Conservation (phyloP, 2,888 invertebrate species). For the Drosophila hamatofila region DNA sequence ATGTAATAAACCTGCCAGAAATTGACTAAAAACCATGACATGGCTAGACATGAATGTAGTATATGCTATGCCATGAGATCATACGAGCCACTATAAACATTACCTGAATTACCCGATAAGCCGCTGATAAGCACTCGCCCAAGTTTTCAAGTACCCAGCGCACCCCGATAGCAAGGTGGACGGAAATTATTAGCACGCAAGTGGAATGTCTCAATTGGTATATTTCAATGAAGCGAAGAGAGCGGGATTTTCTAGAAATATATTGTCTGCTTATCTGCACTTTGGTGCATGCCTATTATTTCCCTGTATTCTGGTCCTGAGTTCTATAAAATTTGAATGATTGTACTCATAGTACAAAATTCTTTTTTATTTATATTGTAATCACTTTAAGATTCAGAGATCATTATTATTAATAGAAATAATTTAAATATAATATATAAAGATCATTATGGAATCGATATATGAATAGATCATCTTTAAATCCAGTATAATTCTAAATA, state of each 20-base stretch:
- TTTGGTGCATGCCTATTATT: not conserved
- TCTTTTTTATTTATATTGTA: not conserved
- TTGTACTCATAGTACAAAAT: not conserved
- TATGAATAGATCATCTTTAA: too few species aligned
- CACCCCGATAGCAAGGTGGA: conserved; percentile 45
- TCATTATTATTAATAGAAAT: too few species aligned
- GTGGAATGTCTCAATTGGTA: conserved; percentile 4
- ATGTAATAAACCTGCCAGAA: conserved; percentile 40
- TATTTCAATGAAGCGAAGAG: not conserved
- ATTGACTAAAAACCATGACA: conserved; percentile 61
- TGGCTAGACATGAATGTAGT: conserved; percentile 41
- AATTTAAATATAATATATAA: too few species aligned
- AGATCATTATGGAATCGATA: too few species aligned
- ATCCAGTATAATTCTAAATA: too few species aligned
- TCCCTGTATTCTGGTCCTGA: not conserved
- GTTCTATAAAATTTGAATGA: not conserved
- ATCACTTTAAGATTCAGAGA: too few species aligned
- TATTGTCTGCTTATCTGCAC: conserved; percentile 4
- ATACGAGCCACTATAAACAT: conserved; percentile 45
- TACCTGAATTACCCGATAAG: conserved; percentile 46
- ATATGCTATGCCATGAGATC: conserved; percentile 39
- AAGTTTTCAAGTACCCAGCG: conserved; percentile 29
- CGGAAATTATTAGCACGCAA: conserved; percentile 11
- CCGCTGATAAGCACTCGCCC: conserved; percentile 39
- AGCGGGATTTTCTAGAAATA: not conserved